Conservation (phyloP, 2,888 invertebrate species). For the Ischnura elegans region DNA sequence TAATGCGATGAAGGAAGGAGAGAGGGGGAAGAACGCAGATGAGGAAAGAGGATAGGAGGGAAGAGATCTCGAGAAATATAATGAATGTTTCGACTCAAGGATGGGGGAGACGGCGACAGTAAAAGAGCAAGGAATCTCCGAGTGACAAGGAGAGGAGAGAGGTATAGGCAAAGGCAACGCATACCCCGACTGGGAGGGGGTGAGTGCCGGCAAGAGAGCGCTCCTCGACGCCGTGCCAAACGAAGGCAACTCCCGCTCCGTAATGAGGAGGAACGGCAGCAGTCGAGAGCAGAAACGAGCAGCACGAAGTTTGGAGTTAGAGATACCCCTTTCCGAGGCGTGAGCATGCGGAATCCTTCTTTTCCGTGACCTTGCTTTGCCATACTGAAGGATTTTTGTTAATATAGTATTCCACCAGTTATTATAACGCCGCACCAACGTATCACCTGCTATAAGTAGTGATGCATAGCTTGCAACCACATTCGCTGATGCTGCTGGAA, state of each 20-base stretch:
- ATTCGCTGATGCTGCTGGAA: too few relatives aligned
- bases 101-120: not conserved
- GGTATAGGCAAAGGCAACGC: not conserved
- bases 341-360: not conserved
- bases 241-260: not conserved
- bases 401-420: too few relatives aligned
- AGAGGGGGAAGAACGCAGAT: not conserved
- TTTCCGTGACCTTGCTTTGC: not conserved
- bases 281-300: not conserved
- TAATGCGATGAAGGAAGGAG: not conserved
- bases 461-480: too few relatives aligned
- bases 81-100: not conserved
- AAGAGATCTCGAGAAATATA: not conserved
- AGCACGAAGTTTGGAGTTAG: not conserved
- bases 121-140: not conserved
- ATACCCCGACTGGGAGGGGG: not conserved
- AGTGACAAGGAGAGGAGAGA: not conserved
- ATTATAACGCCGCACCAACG: too few relatives aligned
- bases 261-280: not conserved
- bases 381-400: too few relatives aligned
- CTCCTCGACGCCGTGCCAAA: not conserved
- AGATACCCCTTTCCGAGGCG: not conserved
- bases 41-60: not conserved
- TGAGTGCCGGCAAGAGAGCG: not conserved
- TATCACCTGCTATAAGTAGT: too few relatives aligned